Base-by-base conservation (phyloP, 2,888 invertebrate species). In the Ormyrus nitidulus region DNA sequence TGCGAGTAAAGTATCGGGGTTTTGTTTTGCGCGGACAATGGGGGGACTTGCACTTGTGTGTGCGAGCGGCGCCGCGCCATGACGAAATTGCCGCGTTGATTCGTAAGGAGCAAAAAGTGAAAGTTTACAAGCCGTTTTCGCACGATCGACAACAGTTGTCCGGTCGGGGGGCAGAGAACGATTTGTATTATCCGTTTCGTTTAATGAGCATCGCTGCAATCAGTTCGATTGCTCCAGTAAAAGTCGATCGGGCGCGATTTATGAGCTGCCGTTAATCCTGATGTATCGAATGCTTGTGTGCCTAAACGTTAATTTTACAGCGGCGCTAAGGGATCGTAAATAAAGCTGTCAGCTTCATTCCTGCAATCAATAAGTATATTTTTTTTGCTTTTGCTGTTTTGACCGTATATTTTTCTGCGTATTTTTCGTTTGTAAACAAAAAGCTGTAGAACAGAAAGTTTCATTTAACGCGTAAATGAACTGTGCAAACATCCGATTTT, bases 21-120 rank as follows among this genome's bases (percentile, higher is more conserved):
- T 74, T 79, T 75, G 53, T 69, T 79, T 64, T 58, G 13, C 11
- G 59, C 54, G 62, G 19, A 75, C 70, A 80, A 75, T 80, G 75
- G 56, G n/a, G 10, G 19, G 19, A 19, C 19, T 64, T 75, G 65
- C 79, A 79, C 79, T 73, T 79, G 74, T 8, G 54, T 62, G 34
- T 13, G 8, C 0, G 10, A 8, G 13, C 9, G 13, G 53, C 8
- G 13, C 53, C 8, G 65, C 65, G 65, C 58, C 58, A 69, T 74
- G 62, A 74, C 10, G 70, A 74, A 79, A 79, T 69, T 11, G 44
- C 48, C 71, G 9, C 58, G 9, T 13, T 48, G 62, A 79, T 68
- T 64, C 56, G 48, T 34, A 66, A 53, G 3, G 11, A 59, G 56
- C 13, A 72, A 73, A 73, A 68, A 79, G 68, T 73, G 73, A 79